Base-by-base conservation (phyloP, 2,888 invertebrate species). In the Tachina grossa region DNA sequence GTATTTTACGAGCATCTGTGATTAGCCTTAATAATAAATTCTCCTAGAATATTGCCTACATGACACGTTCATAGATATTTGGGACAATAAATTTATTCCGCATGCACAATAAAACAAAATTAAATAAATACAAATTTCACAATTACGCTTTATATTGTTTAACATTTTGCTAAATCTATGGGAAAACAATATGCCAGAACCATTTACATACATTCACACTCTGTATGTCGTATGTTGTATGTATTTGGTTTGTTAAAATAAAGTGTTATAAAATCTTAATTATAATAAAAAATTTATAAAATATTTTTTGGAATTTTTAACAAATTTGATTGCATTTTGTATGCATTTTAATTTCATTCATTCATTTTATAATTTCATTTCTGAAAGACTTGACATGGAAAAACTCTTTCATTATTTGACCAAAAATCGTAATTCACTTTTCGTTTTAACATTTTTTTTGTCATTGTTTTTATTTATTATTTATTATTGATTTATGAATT, bases 381-480 rank as follows among this genome's bases (percentile, higher is more conserved):
- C 22, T 11, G 10, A 39, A 41, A 77, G 8, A 31, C n/a, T 61
- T 13, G 14, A n/a, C 19, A 51, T 59, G 14, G 45, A 55, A 77
- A 68, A 68, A 9, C n/a, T 57, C 19, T 49, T 49, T 13, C 19
- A 69, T 59, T 59, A 43, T 76, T 41, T 76, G n/a, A 19, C 8
- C 31, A 57, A 66, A 19, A 59, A 68, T 10, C 39, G 43, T 61
- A 69, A 78, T 78, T 78, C 61, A 78, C n/a, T 78, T 68, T 68
- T 61, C 51, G 53, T 69, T 61, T 69, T 45, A 1, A 22, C 6
- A 39, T 43, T 14, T 43, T 51, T 1, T 1, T 51, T 51, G 9
- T 69, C 51, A n/a, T 22, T 65, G 5, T 13, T 31, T 31, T 49
- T 68, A 10, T 41, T n/a, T 65, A 13, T 59, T 14, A 41, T 59